Evolutionary conservation across 2,888 invertebrate species (phyloP).

Genomic region (Pteria penguin): DNA sequence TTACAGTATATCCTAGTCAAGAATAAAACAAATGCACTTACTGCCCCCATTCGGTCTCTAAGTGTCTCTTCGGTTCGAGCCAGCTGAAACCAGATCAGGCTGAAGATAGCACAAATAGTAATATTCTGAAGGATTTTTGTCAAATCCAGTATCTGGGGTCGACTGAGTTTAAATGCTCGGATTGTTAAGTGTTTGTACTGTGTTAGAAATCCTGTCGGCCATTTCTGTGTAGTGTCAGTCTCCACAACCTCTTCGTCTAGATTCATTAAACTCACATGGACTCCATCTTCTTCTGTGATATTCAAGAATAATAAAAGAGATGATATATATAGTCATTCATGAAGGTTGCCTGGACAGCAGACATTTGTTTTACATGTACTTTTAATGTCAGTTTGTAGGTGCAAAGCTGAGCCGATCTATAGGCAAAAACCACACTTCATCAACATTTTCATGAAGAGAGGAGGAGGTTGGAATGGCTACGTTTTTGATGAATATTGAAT

Average conservation of each 20-base stretch:
- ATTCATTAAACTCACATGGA: slow-evolving; percentile 52
- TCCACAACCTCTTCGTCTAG: slow-evolving; percentile 29
- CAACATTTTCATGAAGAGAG: too few relatives aligned
- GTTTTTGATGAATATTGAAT: too few relatives aligned
- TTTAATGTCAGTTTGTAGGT: too few relatives aligned
- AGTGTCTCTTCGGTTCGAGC: slow-evolving; percentile 87
- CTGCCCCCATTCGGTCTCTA: slow-evolving; percentile 88
- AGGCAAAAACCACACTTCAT: too few relatives aligned
- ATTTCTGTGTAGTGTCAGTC: slow-evolving; percentile 76
- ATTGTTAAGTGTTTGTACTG: slow-evolving; percentile 87
- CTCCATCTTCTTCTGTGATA: slow-evolving; percentile 46
- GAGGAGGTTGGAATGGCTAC: too few relatives aligned
- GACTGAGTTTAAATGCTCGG: slow-evolving; percentile 84
- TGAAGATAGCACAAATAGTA: slow-evolving; percentile 83
- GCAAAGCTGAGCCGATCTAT: too few relatives aligned
- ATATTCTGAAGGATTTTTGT: slow-evolving; percentile 86
- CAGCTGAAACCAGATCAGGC: slow-evolving; percentile 88
- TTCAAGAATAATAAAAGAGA: too few relatives aligned
- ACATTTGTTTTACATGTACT: too few relatives aligned
- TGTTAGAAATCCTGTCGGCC: slow-evolving; percentile 89
- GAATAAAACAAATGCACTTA: slow-evolving; percentile 60
- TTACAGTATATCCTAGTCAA: too few relatives aligned
- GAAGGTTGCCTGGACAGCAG: too few relatives aligned
- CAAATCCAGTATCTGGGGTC: slow-evolving; percentile 88
- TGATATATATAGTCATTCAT: too few relatives aligned